A percentile compares a stretch with the other conserved stretches of the same genome.
These are phyloP conservation scores for Nematopogon swammerdamellus DNA, from an alignment of 2,888 invertebrate species.

Conservation along the genomic window DNA sequence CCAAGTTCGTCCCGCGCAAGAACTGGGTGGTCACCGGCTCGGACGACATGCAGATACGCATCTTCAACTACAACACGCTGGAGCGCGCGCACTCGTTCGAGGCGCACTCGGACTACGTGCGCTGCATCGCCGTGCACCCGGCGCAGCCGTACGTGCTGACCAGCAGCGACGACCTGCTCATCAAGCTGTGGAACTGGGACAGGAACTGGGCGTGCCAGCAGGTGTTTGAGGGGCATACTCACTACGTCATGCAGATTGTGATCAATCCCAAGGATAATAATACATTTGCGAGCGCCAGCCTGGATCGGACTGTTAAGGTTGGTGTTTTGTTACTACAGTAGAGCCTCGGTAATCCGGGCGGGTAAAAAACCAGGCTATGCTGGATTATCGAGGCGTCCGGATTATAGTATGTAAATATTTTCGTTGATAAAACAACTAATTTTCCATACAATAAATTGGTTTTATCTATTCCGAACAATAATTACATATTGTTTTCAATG, in stretches of 20 bases:
- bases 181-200: slow-evolving; percentile 99
- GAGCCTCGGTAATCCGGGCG: slow-evolving; percentile 45
- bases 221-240: slow-evolving; percentile 98
- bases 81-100: slow-evolving; percentile 95
- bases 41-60: slow-evolving; percentile 91
- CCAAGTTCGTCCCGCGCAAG: slow-evolving; percentile 94
- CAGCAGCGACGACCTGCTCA: slow-evolving; percentile 96
- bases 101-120: slow-evolving; percentile 97
- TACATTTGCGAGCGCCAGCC: slow-evolving; percentile 98
- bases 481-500: no score
- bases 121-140: slow-evolving; percentile 95
- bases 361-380: no score
- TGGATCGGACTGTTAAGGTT: slow-evolving; percentile 96
- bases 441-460: no score
- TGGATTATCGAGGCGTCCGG: no score
- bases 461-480: no score
- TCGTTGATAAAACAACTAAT: no score
- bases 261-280: slow-evolving; percentile 99
- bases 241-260: slow-evolving; percentile 99
- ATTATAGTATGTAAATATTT: no score
- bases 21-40: slow-evolving; percentile 99
- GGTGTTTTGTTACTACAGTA: no score
- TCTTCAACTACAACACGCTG: slow-evolving; percentile 98
- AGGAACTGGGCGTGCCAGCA: slow-evolving; percentile 98
- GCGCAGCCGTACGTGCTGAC: slow-evolving; percentile 96